Conservation (phyloP, 1,140 invertebrate species). For the Pseudomyrmex pallidus region DNA sequence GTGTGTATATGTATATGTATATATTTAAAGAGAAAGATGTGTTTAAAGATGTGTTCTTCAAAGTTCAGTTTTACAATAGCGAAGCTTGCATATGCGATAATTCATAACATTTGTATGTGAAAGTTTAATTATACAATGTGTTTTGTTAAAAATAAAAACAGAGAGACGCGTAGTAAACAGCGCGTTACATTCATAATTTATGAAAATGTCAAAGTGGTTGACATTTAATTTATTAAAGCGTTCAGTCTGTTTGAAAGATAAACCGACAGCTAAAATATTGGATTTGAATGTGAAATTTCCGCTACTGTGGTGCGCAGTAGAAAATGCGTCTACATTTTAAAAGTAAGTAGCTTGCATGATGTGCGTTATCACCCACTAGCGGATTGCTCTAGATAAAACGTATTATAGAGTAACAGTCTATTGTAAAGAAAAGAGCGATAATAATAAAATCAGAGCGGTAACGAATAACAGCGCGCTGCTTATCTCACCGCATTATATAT, state of each 20-base stretch:
- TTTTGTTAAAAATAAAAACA: not conserved
- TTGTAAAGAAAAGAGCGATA: not conserved
- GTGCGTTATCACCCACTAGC: not conserved
- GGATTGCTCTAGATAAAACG: not conserved
- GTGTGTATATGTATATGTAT: no score
- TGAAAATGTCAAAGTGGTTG: not conserved
- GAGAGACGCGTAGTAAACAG: not conserved
- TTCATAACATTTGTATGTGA: no score
- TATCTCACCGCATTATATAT: slow-evolving; percentile 4
- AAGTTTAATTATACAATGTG: not conserved
- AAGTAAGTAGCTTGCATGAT: not conserved
- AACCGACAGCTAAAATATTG: slow-evolving; percentile 2
- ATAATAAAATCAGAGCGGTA: not conserved
- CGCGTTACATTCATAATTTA: not conserved
- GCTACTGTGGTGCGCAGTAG: not conserved
- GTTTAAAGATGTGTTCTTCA: no score
- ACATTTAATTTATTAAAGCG: slow-evolving; percentile 23
- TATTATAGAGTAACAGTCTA: not conserved
- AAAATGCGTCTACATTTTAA: not conserved
- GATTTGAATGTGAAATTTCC: slow-evolving; percentile 6
- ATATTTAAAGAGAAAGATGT: no score
- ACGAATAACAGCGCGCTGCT: slow-evolving; percentile 2
- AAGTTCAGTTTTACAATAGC: no score
- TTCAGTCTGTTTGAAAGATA: not conserved
- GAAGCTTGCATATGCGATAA: no score